Conservation (phyloP, 1,140 invertebrate species). For the Diploscapter pachys region DNA sequence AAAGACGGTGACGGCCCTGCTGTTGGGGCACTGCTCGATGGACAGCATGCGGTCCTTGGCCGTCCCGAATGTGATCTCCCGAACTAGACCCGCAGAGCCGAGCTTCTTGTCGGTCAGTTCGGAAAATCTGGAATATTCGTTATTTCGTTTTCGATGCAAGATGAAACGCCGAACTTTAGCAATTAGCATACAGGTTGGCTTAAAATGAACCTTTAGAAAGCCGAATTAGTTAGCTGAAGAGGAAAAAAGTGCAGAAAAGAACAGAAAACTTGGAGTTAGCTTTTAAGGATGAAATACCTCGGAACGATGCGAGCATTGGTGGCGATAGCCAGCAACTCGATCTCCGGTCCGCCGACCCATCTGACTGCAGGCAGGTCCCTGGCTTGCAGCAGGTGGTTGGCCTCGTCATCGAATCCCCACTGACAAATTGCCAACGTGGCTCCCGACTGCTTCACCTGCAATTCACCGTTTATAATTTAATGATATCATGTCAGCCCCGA, state of each 20-base stretch:
- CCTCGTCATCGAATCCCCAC: slow-evolving; percentile 99
- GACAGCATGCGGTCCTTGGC: slow-evolving; percentile 95
- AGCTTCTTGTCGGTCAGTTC: slow-evolving; percentile 90
- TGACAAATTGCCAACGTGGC: slow-evolving; percentile 96
- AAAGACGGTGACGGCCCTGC: slow-evolving; percentile 91
- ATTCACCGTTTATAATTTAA: too few species aligned
- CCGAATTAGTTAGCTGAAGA: background rate
- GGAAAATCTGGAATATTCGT: slow-evolving; percentile 70
- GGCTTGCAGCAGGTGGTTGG: slow-evolving; percentile 91
- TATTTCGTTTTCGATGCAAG: slow-evolving; percentile 63
- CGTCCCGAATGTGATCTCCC: slow-evolving; percentile 90
- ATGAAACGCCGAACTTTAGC: too few species aligned
- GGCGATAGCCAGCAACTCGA: slow-evolving; percentile 94
- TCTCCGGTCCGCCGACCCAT: slow-evolving; percentile 90
- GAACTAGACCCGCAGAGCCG: slow-evolving; percentile 84
- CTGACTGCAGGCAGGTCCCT: slow-evolving; percentile 89
- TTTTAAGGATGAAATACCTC: slow-evolving; percentile 31
- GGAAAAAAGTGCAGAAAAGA: background rate
- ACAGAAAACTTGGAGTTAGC: too few species aligned
- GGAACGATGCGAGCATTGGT: slow-evolving; percentile 97
- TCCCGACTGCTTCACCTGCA: slow-evolving; percentile 81
- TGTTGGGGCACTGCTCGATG: slow-evolving; percentile 95
- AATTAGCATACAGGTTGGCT: too few species aligned
- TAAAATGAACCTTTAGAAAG: too few species aligned
- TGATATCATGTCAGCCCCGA: too few species aligned